Percentiles rank a stretch among this genome's conserved stretches.
Conservation (phyloP, 2,797 vertebrate genomes). For the Fistularia commersonii region DNA sequence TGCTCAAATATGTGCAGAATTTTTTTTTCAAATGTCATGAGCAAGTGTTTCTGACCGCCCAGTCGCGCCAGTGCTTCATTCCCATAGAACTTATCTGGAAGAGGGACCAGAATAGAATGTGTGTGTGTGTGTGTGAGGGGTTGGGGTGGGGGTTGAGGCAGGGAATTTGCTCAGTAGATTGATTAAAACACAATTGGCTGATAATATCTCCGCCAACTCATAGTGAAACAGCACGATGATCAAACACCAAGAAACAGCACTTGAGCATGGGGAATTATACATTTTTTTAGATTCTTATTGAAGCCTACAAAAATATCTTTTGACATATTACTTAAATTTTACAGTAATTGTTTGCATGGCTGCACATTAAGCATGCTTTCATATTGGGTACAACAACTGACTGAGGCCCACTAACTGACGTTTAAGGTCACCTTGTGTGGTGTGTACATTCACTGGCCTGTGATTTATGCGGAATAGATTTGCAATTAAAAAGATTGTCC, state of each 20-base stretch:
- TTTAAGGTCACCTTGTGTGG: slow-evolving; percentile 12
- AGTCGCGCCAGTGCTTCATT: background rate
- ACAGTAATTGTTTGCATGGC: slow-evolving; percentile 38
- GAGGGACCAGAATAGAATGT: background rate
- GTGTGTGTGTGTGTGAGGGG: no score
- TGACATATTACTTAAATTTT: slow-evolving; percentile 35
- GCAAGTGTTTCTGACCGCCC: background rate
- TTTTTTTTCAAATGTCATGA: no score
- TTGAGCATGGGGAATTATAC: slow-evolving; percentile 27
- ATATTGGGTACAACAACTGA: slow-evolving; percentile 20
- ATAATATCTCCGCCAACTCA: slow-evolving; percentile 10
- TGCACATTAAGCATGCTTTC: slow-evolving; percentile 55
- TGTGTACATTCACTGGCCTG: slow-evolving; percentile 17
- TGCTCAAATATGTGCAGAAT: background rate
- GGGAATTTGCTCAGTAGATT: slow-evolving; percentile 3
- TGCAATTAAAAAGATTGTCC: no score
- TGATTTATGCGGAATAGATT: no score
- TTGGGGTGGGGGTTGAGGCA: no score
- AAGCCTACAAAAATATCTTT: slow-evolving; percentile 64
- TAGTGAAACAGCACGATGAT: slow-evolving; percentile 24
- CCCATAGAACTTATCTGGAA: background rate
- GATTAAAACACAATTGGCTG: slow-evolving; percentile 9
- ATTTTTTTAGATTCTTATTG: slow-evolving; percentile 5
- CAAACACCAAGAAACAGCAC: slow-evolving; percentile 3
- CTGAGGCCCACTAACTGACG: slow-evolving; percentile 14